phyloP scores from a whole-genome alignment of 2,888 invertebrate genomes.

The Heterodera filipjevi region DNA sequence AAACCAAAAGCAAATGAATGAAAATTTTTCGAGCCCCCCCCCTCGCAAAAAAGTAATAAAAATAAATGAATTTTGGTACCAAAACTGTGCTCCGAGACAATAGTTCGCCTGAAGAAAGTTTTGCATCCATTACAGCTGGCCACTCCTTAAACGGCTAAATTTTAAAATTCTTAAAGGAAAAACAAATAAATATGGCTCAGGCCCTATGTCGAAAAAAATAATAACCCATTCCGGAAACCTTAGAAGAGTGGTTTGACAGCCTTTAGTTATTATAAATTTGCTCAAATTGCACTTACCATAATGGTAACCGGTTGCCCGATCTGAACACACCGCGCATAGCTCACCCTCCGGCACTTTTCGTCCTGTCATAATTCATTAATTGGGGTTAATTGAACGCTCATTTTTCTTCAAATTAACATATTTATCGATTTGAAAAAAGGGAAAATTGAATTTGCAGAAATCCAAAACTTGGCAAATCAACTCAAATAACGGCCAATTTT shows the following conservation, averaged over 20 bases:
- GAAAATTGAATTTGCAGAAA: too few relatives aligned
- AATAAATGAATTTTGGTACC: neutral
- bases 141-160: constrained; percentile 53
- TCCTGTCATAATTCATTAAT: constrained; percentile 33
- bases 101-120: constrained; percentile 64
- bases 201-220: too few relatives aligned
- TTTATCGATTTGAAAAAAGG: too few relatives aligned
- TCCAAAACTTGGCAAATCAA: too few relatives aligned
- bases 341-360: constrained; percentile 49
- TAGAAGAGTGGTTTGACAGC: too few relatives aligned
- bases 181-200: neutral
- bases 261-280: too few relatives aligned
- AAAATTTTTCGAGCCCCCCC: too few relatives aligned
- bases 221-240: too few relatives aligned
- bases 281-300: too few relatives aligned
- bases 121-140: constrained; percentile 62
- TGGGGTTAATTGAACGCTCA: neutral
- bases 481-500: too few relatives aligned
- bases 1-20: too few relatives aligned
- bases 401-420: too few relatives aligned
- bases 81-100: constrained; percentile 64
- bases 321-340: constrained; percentile 63
- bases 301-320: constrained; percentile 62
- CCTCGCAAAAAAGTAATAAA: neutral
- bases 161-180: constrained; percentile 5